Evolutionary conservation across 2,888 invertebrate species (phyloP), one percentile per base, ranked within the genome.

Genomic region (Mythimna impura): DNA sequence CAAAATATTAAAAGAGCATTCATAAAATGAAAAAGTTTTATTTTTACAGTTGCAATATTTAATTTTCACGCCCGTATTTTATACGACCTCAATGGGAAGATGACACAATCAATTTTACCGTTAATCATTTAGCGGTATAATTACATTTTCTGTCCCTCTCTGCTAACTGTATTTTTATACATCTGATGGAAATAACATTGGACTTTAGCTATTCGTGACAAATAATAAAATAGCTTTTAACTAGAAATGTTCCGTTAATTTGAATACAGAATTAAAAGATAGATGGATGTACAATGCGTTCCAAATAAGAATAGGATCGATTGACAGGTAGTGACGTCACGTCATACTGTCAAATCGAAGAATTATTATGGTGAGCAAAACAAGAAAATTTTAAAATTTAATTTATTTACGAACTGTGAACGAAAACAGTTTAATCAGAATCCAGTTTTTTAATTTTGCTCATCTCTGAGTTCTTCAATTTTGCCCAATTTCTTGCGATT

Each of bases 71-170:
- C 47, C 47, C 63, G 43, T 69, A 71, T 82, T 81, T 60, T 58
- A 60, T 40, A 60, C 43, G 71, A 73, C 65, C 69, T 62, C 71
- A 54, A 67, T 62, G 67, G 22, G 30, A 70, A 76, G 63, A 78
- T 68, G 65, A 79, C 71, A 80, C 54, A 72, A 80, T 80, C 52
- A 60, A 68, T 71, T 81, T 65, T 62, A 70, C 70, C 61, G 70
- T 66, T 77, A 66, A 50, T 63, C 9, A 65, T 71, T 82, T 64
- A 47, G 40, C 66, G 54, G n/a, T 30, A 55, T 30, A 57, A 73
- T 73, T 65, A 54, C 12, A 52, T 73, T 73, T 62, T 30, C 17
- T 78, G 40, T 61, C 14, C 30, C 14, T 55, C 54, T 65, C 17
- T 50, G 17, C 7, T 69, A 77, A 77, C 74, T 61, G 61, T 74